Conservation (phyloP, 2,797 vertebrate species). For the Euphonia xanthogaster region DNA sequence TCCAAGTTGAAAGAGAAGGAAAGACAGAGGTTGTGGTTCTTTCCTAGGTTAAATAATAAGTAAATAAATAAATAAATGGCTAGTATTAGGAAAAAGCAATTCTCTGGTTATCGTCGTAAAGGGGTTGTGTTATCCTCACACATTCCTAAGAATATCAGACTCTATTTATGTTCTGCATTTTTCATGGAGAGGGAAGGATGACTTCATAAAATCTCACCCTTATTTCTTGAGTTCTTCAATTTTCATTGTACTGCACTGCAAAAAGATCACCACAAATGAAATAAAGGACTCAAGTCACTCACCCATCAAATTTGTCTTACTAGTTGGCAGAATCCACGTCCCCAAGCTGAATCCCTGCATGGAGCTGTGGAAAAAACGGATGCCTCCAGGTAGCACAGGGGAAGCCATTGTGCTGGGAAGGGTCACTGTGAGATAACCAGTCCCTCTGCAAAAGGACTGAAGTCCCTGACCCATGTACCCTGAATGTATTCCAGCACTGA, state of each 20-base stretch:
- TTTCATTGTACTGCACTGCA: background rate
- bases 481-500: rapidly evolving
- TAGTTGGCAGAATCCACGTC: background rate
- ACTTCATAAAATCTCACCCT: background rate
- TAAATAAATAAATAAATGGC: background rate
- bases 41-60: background rate
- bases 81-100: background rate
- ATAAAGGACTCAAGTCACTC: background rate
- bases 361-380: rapidly evolving
- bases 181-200: background rate
- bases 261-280: background rate
- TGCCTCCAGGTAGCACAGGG: rapidly evolving
- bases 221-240: background rate
- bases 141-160: background rate
- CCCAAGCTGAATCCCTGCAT: too few relatives aligned
- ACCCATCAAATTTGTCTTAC: background rate
- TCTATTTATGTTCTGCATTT: background rate
- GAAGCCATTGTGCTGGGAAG: background rate
- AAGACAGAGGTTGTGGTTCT: background rate
- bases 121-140: background rate
- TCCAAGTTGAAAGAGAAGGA: background rate
- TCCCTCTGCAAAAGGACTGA: background rate
- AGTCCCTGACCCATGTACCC: too few relatives aligned
- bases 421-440: background rate
- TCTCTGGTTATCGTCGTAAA: background rate